A percentile compares a stretch with the other conserved stretches of the same genome.
phyloP scores from a whole-genome alignment of 2,888 invertebrate species.

The Clivina fossor region DNA sequence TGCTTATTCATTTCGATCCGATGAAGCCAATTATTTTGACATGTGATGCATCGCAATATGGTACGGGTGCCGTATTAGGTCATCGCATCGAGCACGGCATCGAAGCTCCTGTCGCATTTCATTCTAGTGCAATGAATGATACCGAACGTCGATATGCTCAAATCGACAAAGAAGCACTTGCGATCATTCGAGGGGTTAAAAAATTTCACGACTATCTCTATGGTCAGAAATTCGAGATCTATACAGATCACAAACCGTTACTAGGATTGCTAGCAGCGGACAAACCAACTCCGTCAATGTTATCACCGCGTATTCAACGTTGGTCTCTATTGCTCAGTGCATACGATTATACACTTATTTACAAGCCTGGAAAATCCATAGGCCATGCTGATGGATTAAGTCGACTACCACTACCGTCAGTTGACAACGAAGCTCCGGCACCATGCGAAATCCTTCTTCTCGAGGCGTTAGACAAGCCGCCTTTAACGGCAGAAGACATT shows the following conservation, averaged over 20 bases:
- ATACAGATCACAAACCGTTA: slow-evolving; percentile 36
- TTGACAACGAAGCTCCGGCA: neutral
- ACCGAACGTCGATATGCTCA: slow-evolving; percentile 34
- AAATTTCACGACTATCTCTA: slow-evolving; percentile 39
- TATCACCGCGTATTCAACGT: slow-evolving; percentile 26
- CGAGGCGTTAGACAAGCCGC: slow-evolving; percentile 13
- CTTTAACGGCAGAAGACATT: slow-evolving; percentile 29
- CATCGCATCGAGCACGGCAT: slow-evolving; percentile 3
- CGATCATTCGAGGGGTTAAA: slow-evolving; percentile 27
- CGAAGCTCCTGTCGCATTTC: slow-evolving; percentile 33
- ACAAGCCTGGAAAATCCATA: slow-evolving; percentile 11
- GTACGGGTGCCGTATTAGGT: slow-evolving; percentile 29
- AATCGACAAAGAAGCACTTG: slow-evolving; percentile 37
- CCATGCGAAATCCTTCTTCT: slow-evolving; percentile 7
- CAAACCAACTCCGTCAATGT: slow-evolving; percentile 23
- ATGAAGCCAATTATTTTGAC: slow-evolving; percentile 28
- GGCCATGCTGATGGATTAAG: slow-evolving; percentile 31
- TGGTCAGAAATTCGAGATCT: slow-evolving; percentile 28
- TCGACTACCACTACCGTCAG: slow-evolving; percentile 11
- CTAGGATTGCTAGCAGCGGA: slow-evolving; percentile 24
- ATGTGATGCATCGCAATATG: slow-evolving; percentile 31
- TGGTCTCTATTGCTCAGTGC: slow-evolving; percentile 21
- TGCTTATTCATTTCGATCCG: slow-evolving; percentile 35
- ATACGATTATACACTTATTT: slow-evolving; percentile 26
- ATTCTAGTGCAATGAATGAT: slow-evolving; percentile 20